Percentiles rank a stretch among this genome's conserved stretches.
Conservation (phyloP, 92 coral and sea anemone genomes). For the Diadumene lineata region DNA sequence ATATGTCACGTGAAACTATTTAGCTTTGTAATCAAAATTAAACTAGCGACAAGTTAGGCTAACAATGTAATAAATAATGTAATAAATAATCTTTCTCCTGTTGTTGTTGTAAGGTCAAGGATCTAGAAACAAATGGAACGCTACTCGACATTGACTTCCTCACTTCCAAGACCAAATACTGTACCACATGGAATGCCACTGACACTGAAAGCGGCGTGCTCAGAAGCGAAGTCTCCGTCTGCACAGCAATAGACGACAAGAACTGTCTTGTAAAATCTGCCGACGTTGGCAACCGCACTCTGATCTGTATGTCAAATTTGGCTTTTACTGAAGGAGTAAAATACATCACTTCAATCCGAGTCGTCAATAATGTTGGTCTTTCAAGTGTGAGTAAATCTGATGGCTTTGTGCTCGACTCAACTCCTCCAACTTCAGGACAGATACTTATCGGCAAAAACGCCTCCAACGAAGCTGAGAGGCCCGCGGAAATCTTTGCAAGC, state of each 20-base stretch:
- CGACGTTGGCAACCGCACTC: constrained; percentile 48
- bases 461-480: constrained; percentile 10
- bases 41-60: no score
- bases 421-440: constrained; percentile 71
- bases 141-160: constrained; percentile 40
- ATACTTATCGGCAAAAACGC: constrained; percentile 33
- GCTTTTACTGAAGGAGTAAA: constrained; percentile 56
- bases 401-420: constrained; percentile 66
- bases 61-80: no score
- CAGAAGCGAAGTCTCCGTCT: constrained; percentile 55
- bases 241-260: constrained; percentile 44
- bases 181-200: constrained; percentile 45
- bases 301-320: constrained; percentile 54
- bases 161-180: constrained; percentile 35
- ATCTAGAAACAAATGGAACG: constrained; percentile 26
- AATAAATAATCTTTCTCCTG: not conserved
- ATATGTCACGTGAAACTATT: no score
- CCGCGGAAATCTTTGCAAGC: constrained; percentile 35
- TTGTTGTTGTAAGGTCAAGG: constrained; percentile 29
- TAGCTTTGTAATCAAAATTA: no score
- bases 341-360: constrained; percentile 44
- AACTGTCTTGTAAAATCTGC: constrained; percentile 57
- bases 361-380: constrained; percentile 63
- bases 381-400: constrained; percentile 48
- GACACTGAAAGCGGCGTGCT: constrained; percentile 67